Evolutionary conservation across 2,113 vertebrate genomes (phyloP).

Genomic region (Aplodontia rufa): DNA sequence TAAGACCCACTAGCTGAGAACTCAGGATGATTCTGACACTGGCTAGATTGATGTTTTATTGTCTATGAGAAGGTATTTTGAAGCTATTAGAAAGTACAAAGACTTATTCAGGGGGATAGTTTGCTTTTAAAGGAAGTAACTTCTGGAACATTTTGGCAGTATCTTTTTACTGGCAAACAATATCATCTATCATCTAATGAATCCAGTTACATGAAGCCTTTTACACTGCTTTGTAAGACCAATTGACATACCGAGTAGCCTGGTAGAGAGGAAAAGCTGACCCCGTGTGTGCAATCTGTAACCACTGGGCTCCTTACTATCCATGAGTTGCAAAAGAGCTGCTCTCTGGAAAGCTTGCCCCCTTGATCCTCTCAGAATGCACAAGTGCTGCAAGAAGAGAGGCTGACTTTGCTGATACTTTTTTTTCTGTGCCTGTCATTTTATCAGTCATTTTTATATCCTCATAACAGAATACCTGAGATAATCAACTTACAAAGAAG

Average conservation of each 20-base stretch:
- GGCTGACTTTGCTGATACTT: not conserved
- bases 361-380: not conserved
- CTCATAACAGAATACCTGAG: not conserved
- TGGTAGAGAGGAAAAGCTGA: not conserved
- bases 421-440: not conserved
- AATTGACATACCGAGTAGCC: not conserved
- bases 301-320: not conserved
- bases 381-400: not conserved
- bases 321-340: not conserved
- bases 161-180: not conserved
- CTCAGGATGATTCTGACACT: slow-evolving; percentile 11
- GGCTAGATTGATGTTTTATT: not conserved
- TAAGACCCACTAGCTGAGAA: not conserved
- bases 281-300: fast-evolving
- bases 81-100: not conserved
- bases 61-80: not conserved
- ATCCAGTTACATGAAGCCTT: not conserved
- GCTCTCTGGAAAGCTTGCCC: fast-evolving
- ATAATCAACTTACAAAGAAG: not conserved
- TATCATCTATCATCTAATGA: not conserved
- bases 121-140: slow-evolving; percentile 1
- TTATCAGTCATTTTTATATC: not conserved
- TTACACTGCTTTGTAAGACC: not conserved
- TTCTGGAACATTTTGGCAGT: not conserved
- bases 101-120: not conserved